Conservation (phyloP, 1,140 invertebrate genomes). For the Caenorhabditis tropicalis region DNA sequence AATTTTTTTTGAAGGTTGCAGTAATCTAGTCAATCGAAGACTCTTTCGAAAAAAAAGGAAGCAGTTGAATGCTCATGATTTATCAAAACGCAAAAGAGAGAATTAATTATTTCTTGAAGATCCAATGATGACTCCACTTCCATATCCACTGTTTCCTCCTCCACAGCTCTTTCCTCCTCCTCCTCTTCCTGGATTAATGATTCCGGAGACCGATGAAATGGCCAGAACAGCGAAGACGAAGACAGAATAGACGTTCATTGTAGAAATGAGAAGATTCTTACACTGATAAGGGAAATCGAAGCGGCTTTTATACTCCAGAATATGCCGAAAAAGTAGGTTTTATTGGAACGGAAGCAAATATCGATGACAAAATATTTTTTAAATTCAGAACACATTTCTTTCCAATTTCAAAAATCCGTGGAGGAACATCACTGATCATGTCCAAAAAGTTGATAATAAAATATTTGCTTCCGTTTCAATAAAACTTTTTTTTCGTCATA, state of each 20-base stretch:
- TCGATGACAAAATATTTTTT: too few relatives aligned
- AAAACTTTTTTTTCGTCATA: not conserved
- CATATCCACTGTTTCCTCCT: not conserved
- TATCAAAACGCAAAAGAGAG: not conserved
- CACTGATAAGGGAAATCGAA: not conserved
- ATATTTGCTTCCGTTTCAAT: not conserved
- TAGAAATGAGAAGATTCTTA: not conserved
- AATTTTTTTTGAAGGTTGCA: too few relatives aligned
- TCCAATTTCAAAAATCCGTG: too few relatives aligned
- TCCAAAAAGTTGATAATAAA: not conserved
- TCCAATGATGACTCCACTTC: conserved; percentile 6
- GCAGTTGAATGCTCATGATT: not conserved
- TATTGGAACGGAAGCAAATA: not conserved
- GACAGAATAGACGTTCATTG: conserved; percentile 17
- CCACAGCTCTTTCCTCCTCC: not conserved
- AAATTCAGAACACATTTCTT: not conserved
- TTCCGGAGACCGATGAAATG: conserved; percentile 30
- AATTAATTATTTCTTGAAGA: not conserved
- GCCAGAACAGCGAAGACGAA: conserved; percentile 10
- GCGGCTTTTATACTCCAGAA: not conserved
- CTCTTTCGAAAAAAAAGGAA: too few relatives aligned
- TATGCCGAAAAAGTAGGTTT: not conserved
- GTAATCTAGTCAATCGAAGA: too few relatives aligned
- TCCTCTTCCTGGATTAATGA: not conserved
- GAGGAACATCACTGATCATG: not conserved